Percentiles rank a stretch among this genome's conserved stretches.
Conservation (phyloP, 2,888 invertebrate genomes). For the Nomada goodeniana region DNA sequence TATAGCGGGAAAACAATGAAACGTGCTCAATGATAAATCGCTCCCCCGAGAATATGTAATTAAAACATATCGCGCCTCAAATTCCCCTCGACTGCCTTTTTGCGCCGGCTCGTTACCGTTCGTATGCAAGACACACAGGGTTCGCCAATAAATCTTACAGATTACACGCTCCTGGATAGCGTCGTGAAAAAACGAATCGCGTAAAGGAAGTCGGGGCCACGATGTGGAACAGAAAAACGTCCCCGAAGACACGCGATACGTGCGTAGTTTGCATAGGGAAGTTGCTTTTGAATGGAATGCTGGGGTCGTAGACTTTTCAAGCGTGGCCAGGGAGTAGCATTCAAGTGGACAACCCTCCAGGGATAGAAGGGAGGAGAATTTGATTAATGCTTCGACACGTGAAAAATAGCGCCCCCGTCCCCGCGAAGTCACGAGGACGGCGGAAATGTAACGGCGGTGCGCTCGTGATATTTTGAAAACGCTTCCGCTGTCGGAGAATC, state of each 20-base stretch:
- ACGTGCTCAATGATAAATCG: conserved; percentile 28
- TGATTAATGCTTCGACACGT: conserved; percentile 79
- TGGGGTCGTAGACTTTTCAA: conserved; percentile 29
- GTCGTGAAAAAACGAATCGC: not conserved
- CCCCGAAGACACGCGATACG: not conserved
- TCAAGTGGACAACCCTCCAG: conserved; percentile 45
- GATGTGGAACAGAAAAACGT: conserved; percentile 1
- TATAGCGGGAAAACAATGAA: conserved; percentile 31
- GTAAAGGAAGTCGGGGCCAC: not conserved
- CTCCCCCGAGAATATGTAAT: conserved; percentile 23
- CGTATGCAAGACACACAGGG: too few species aligned
- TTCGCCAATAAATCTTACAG: not conserved
- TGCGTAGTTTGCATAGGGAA: conserved; percentile 35
- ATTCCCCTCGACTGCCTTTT: not conserved
- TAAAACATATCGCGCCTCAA: not conserved
- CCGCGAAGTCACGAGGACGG: conserved; percentile 47
- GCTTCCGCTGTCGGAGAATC: conserved; percentile 2
- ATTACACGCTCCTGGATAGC: not conserved
- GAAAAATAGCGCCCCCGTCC: conserved; percentile 75
- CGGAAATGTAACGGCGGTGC: conserved; percentile 24
- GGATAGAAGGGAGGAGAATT: conserved; percentile 51
- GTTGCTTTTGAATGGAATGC: conserved; percentile 35
- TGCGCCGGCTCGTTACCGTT: not conserved
- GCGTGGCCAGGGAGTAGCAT: conserved; percentile 34
- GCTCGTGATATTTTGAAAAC: conserved; percentile 44